phyloP scores from a whole-genome alignment of 2,113 vertebrate species.

The Uria lomvia region DNA sequence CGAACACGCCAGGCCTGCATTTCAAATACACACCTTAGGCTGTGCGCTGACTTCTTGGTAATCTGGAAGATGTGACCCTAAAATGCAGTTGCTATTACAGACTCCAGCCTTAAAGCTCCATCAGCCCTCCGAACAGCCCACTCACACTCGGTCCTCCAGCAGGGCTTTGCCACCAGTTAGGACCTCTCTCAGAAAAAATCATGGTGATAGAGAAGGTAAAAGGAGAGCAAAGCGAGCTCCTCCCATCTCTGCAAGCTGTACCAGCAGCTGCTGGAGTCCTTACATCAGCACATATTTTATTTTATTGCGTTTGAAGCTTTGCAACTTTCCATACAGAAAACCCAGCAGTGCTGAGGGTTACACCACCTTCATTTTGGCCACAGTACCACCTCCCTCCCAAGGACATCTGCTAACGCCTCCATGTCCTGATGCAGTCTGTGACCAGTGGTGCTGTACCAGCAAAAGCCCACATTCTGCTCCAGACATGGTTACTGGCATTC shows the following conservation, averaged over 20 bases:
- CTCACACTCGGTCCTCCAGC: rapidly evolving
- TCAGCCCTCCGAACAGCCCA: neutral
- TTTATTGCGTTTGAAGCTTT: neutral
- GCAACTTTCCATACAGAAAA: neutral
- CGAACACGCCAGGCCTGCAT: neutral
- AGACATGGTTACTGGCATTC: neutral
- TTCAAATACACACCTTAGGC: neutral
- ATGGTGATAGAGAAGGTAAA: neutral
- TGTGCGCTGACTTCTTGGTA: neutral
- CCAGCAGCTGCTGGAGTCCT: neutral
- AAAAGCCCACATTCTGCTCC: neutral
- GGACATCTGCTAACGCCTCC: neutral
- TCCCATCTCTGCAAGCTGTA: neutral
- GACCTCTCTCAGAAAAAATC: neutral
- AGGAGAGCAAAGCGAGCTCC: neutral
- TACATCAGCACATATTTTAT: neutral
- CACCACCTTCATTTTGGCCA: neutral
- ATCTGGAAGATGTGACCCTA: neutral
- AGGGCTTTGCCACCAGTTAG: neutral
- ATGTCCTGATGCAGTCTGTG: neutral
- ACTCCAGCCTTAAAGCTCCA: neutral
- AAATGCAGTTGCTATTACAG: neutral
- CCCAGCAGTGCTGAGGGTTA: neutral
- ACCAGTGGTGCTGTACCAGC: neutral
- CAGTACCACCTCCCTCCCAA: neutral